Conservation (phyloP, 1,140 invertebrate species). For the Globodera ellingtonae region DNA sequence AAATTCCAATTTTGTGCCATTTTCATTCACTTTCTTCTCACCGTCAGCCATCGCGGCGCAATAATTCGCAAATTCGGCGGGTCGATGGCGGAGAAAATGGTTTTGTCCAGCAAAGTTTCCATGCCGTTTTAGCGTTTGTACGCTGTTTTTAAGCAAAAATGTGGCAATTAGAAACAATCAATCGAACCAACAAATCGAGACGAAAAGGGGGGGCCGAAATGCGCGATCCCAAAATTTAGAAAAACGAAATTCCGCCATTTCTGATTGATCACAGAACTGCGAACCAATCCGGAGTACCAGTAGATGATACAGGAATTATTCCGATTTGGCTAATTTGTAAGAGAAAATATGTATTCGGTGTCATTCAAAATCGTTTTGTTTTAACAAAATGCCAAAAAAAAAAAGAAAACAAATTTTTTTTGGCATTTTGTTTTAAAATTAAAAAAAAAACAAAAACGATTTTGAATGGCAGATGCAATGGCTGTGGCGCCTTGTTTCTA, state of each 20-base stretch:
- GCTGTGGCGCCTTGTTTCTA: too few relatives aligned
- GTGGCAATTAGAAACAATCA: background rate
- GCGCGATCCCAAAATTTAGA: too few relatives aligned
- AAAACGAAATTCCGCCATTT: too few relatives aligned
- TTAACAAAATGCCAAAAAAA: background rate
- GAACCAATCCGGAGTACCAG: too few relatives aligned
- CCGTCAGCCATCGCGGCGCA: slow-evolving; percentile 49
- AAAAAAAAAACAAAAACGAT: background rate
- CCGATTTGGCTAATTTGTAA: too few relatives aligned
- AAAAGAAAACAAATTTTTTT: background rate
- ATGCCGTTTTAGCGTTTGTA: background rate
- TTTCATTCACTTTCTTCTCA: slow-evolving; percentile 8
- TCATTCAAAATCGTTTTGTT: background rate
- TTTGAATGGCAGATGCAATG: background rate
- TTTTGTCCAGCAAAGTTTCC: slow-evolving; percentile 37
- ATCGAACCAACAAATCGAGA: background rate
- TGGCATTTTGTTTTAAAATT: background rate
- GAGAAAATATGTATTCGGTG: too few relatives aligned
- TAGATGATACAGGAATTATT: too few relatives aligned
- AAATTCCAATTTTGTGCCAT: background rate
- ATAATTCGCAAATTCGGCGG: slow-evolving; percentile 51
- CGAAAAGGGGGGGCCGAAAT: background rate
- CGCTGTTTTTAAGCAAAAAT: background rate
- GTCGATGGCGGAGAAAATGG: slow-evolving; percentile 37
- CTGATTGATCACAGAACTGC: too few relatives aligned